Evolutionary conservation across 1,140 invertebrate species (phyloP), one percentile per base, ranked within the genome.

Genomic region (Camponotus vicinus): DNA sequence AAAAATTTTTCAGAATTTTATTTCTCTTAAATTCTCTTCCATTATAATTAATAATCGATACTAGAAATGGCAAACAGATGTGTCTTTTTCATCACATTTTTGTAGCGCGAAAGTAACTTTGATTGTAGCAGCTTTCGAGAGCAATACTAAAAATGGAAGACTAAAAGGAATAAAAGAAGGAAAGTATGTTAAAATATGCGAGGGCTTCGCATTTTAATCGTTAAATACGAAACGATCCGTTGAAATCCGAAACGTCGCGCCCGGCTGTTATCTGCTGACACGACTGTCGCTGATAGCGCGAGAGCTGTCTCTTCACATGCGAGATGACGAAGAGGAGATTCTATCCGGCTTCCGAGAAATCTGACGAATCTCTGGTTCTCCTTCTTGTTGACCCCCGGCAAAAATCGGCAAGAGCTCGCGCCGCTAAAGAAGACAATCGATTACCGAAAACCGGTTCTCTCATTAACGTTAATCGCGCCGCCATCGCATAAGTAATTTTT

Each of bases 221-320:
- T 57, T 86, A 64, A 88, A 80, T 59, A 70, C 79, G 88, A 90
- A 88, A 82, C 80, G 52, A 70, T 89, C 67, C 57, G 86, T 21
- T 83, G 89, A 90, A 90, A 91, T 86, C 73, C 63, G 79, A 91
- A 57, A 21, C 89, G 83, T 88, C 59, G 82, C 78, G 70, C 18
- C 66, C 15, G 42, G 21, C 49, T 15, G 69, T 21, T 86, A 91
- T 91, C 73, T 71, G 88, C 88, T 91, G 90, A 91, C 88, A 64
- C 86, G 69, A 85, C 73, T 61, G 52, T 52, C 86, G 34, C 86
- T 77, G 89, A 91, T 91, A 91, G 57, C 63, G 18, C 69, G 61
- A 75, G 27, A 73, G 61, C 40, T 57, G 83, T 70, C 82, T 88
- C 78, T 75, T 78, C 77, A 52, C 86, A 49, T 15, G 34, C 67